Conservation (phyloP, 1,140 invertebrate species). For the Panagrolaimus sp. region DNA sequence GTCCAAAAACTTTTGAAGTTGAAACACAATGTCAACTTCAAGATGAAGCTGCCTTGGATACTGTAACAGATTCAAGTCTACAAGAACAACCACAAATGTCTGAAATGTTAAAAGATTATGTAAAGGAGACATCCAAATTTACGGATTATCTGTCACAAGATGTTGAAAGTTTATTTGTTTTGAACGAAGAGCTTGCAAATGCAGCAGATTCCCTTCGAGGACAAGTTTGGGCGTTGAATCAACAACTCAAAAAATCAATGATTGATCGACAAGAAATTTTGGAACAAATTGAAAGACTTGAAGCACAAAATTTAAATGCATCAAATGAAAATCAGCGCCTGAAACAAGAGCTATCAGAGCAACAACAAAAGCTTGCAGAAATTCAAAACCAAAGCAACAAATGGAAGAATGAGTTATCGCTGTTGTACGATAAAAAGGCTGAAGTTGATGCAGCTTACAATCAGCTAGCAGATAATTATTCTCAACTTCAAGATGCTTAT, state of each 20-base stretch:
- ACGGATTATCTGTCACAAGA: slow-evolving; percentile 1
- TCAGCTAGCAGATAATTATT: background rate
- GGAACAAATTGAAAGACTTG: background rate
- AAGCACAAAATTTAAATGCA: background rate
- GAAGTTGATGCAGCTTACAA: background rate
- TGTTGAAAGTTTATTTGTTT: background rate
- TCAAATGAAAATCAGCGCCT: background rate
- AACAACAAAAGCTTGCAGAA: background rate
- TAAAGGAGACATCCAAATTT: background rate
- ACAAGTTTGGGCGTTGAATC: slow-evolving; percentile 12
- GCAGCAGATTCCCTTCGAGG: slow-evolving; percentile 1
- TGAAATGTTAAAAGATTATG: background rate
- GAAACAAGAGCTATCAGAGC: background rate
- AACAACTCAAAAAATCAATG: background rate
- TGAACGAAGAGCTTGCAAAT: slow-evolving; percentile 8
- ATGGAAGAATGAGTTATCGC: background rate
- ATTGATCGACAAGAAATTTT: background rate
- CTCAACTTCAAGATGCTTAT: background rate
- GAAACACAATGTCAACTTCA: background rate
- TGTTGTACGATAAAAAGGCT: background rate
- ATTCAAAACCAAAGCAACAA: background rate
- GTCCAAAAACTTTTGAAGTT: background rate
- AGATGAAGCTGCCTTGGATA: background rate
- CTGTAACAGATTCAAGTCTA: background rate
- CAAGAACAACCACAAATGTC: background rate